A percentile compares a stretch with the other conserved stretches of the same genome.
phyloP scores from a whole-genome alignment of 2,888 invertebrate species.

The Spicauda simplicius region DNA sequence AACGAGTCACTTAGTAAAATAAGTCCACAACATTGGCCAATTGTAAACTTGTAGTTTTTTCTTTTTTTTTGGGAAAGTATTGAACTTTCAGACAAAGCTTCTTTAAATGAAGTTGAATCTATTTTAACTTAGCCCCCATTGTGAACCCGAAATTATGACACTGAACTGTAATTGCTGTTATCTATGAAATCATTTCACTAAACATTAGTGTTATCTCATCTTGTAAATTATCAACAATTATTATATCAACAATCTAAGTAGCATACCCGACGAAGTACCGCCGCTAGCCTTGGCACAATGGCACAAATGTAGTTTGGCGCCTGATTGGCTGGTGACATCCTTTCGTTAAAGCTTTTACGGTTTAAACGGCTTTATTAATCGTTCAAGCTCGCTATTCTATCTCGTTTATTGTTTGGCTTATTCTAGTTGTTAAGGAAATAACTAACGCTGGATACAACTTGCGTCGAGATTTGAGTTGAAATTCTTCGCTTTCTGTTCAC shows the following conservation, averaged over 20 bases:
- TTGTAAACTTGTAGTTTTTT: too few species aligned
- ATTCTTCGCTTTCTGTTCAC: too few species aligned
- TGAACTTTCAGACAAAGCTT: too few species aligned
- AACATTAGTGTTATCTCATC: background rate
- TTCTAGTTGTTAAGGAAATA: background rate
- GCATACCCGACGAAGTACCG: background rate
- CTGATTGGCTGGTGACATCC: conserved; percentile 18
- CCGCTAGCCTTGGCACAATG: conserved; percentile 18
- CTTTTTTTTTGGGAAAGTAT: too few species aligned
- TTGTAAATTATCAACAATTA: background rate
- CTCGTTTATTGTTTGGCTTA: background rate
- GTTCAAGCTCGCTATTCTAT: conserved; percentile 1
- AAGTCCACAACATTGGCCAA: too few species aligned
- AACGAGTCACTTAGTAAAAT: too few species aligned
- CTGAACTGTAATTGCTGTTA: background rate
- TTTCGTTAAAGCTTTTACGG: conserved; percentile 9
- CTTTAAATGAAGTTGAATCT: too few species aligned
- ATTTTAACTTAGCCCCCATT: too few species aligned
- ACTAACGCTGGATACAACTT: too few species aligned
- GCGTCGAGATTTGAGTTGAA: too few species aligned
- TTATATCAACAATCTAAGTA: background rate
- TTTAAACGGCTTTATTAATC: conserved; percentile 7
- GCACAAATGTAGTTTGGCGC: conserved; percentile 6
- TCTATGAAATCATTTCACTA: background rate
- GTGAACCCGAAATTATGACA: background rate